A percentile compares a stretch with the other conserved stretches of the same genome.
These are phyloP conservation scores for Lagocephalus sceleratus DNA, from an alignment of 2,797 vertebrate species.

Conservation along the genomic window DNA sequence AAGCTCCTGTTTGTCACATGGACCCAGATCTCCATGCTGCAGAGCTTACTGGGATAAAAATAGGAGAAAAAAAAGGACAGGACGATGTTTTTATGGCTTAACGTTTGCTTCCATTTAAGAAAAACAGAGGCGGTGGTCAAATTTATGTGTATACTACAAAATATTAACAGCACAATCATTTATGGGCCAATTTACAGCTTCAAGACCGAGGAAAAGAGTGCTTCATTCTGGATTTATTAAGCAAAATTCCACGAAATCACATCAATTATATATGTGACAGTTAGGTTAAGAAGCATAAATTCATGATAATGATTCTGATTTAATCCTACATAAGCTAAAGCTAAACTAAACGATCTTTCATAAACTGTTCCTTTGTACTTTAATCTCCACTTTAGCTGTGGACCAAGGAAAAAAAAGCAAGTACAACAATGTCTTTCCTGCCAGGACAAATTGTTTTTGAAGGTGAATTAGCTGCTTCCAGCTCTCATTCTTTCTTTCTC, in stretches of 20 bases:
- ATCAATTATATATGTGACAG: no score
- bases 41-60: slow-evolving; percentile 35
- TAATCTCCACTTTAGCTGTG: no score
- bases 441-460: neutral
- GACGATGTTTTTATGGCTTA: slow-evolving; percentile 31
- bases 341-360: no score
- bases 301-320: no score
- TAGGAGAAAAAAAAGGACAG: slow-evolving; percentile 17
- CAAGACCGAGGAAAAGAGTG: slow-evolving; percentile 5
- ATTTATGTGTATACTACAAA: slow-evolving; percentile 24
- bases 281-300: no score
- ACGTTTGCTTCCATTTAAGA: slow-evolving; percentile 46
- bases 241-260: neutral
- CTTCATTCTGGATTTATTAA: slow-evolving; percentile 35
- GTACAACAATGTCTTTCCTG: no score
- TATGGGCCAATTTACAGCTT: slow-evolving; percentile 17
- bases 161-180: slow-evolving; percentile 13
- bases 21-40: slow-evolving; percentile 39
- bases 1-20: slow-evolving; percentile 61
- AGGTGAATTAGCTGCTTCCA: neutral
- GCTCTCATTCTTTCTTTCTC: neutral
- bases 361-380: no score
- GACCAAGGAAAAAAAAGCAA: no score
- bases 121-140: slow-evolving; percentile 18
- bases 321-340: no score